Base-by-base conservation (phyloP, 2,797 vertebrate genomes). In the Nyctalus aviator region DNA sequence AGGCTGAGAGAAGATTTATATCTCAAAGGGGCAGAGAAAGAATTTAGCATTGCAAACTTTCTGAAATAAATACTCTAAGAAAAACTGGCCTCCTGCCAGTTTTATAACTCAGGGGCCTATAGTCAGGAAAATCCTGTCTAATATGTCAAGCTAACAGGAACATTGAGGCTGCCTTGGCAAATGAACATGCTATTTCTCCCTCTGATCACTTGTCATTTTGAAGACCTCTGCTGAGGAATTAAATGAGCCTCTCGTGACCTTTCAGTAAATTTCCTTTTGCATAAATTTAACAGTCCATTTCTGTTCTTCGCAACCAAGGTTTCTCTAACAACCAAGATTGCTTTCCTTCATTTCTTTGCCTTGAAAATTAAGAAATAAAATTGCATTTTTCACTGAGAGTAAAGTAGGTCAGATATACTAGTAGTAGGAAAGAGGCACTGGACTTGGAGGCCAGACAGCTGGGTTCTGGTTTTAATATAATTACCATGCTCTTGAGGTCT, bases 331-430 rank as follows among this genome's bases (percentile, higher is more conserved):
- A 90, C 75, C 41, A 83, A 27, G 23, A 88, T 21, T 90, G 2
- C n/a, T 84, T 72, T 66, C 69, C 32, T 91, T 66, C 2, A 35
- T 48, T 11, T 77, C 35, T 90, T 59, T 91, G 32, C 71, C 83
- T 66, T 88, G 25, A 55, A 94, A 83, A 79, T 50, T 48, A 79
- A 21, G 27, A 83, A 44, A 79, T 69, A 37, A 86, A 88, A 92
- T 14, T 50, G 13, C 15, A 69, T 75, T 89, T 57, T 68, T 20
- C 18, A 77, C 0, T 41, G 27, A 81, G 14, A 85, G 25, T 75
- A 90, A 93, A 81, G 14, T 13, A 72, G 18, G 59, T 8, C 8
- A 81, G 23, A 62, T 9, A 32, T 3, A 46, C 41, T 44, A 68
- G 27, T 3, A 46, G 48, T 50, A 72, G 35, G 12, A 32, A 64